Evolutionary conservation across 2,888 invertebrate species (phyloP).

Genomic region (Amblyteles armatorius): DNA sequence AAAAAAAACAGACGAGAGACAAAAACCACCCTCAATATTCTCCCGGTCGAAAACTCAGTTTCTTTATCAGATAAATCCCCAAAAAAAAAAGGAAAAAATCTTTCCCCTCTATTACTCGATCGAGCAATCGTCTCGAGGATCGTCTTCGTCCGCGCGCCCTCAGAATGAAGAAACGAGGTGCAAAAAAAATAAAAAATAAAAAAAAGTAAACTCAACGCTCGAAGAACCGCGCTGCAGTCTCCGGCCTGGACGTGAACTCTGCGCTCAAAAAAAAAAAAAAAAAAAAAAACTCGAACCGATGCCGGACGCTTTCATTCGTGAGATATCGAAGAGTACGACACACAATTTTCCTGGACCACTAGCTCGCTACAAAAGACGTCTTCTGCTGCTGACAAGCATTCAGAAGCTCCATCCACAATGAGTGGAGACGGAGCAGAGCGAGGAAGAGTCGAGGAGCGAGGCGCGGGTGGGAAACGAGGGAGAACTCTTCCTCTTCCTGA

Average conservation of each 20-base stretch:
- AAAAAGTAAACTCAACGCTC: background rate
- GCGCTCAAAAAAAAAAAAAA: background rate
- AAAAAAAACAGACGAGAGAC: no score
- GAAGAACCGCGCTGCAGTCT: background rate
- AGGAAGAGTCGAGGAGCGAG: background rate
- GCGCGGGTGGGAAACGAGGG: background rate
- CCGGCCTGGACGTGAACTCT: background rate
- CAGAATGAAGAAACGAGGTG: slow-evolving; percentile 62
- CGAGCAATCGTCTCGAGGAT: slow-evolving; percentile 28
- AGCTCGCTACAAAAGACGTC: slow-evolving; percentile 78
- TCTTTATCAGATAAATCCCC: no score
- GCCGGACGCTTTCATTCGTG: slow-evolving; percentile 75
- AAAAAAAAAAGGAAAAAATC: background rate
- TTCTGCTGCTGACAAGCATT: slow-evolving; percentile 83
- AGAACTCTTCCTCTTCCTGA: slow-evolving; percentile 68
- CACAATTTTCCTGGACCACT: slow-evolving; percentile 83
- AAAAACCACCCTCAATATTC: no score
- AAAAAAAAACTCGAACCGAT: background rate
- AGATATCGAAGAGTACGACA: slow-evolving; percentile 80
- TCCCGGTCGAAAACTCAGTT: no score
- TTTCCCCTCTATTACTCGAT: slow-evolving; percentile 13
- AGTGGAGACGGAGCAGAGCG: background rate
- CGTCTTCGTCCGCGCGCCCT: slow-evolving; percentile 25
- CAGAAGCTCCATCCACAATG: slow-evolving; percentile 70
- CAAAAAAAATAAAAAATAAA: slow-evolving; percentile 41